A percentile compares a stretch with the other conserved stretches of the same genome.
Conservation (phyloP, 2,113 vertebrate genomes). For the Nannobrachium achirus region DNA sequence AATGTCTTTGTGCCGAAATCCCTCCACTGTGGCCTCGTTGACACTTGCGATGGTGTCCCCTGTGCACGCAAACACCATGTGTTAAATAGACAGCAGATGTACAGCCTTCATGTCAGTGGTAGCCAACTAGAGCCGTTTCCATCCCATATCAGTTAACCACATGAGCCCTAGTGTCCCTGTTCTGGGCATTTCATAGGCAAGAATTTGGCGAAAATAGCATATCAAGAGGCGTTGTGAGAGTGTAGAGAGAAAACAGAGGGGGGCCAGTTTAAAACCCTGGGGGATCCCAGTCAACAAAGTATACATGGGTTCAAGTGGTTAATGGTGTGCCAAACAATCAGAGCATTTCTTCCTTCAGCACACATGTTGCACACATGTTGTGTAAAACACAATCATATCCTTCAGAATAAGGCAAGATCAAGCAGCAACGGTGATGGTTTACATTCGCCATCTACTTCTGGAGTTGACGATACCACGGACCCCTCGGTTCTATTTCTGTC, state of each 20-base stretch:
- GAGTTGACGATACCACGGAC: background rate
- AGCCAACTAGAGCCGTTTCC: constrained; percentile 14
- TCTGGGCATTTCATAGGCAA: too few species aligned
- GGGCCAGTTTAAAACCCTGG: too few species aligned
- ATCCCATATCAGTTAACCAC: constrained; percentile 29
- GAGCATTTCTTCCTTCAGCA: background rate
- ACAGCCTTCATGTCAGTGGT: constrained; percentile 2
- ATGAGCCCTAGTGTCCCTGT: too few species aligned
- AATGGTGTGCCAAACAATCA: background rate
- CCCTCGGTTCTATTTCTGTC: background rate
- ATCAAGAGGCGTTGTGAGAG: too few species aligned
- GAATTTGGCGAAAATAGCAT: too few species aligned
- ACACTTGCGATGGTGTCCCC: constrained; percentile 93
- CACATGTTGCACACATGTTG: constrained; percentile 58
- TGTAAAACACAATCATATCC: constrained; percentile 24
- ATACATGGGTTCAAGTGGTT: too few species aligned
- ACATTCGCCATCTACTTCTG: background rate
- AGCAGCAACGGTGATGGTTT: background rate
- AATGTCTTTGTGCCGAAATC: constrained; percentile 90
- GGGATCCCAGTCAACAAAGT: too few species aligned
- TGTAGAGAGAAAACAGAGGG: too few species aligned
- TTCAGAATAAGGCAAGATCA: background rate
- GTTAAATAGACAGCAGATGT: constrained; percentile 26
- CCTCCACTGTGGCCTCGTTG: constrained; percentile 88
- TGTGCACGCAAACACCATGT: constrained; percentile 48